Percentiles rank a stretch among this genome's conserved stretches.
These are phyloP conservation scores for Papilio aristodemus DNA, from an alignment of 1,140 invertebrate species.

Conservation along the genomic window DNA sequence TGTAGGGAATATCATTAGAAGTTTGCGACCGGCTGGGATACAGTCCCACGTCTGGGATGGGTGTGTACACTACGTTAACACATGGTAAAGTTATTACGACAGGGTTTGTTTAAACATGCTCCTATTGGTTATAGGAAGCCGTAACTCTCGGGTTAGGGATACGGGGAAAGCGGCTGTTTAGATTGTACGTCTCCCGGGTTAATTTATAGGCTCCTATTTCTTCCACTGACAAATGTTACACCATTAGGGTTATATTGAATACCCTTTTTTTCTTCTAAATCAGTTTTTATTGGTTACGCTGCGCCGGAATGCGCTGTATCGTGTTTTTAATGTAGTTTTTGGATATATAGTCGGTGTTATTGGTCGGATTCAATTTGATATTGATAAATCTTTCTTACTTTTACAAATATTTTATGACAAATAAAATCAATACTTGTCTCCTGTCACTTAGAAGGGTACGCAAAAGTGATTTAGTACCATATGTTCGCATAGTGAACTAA, in stretches of 20 bases:
- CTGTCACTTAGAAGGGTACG: no score
- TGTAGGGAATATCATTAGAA: neutral
- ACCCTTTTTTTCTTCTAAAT: constrained; percentile 20
- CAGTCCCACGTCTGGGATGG: neutral
- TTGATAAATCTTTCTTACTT: no score
- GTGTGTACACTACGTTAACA: constrained; percentile 22
- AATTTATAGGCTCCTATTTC: constrained; percentile 29
- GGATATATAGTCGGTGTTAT: neutral
- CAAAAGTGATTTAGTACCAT: no score
- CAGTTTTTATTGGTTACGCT: constrained; percentile 27
- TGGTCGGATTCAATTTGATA: constrained; percentile 1
- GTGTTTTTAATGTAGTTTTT: constrained; percentile 17
- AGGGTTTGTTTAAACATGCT: constrained; percentile 16
- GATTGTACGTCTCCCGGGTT: constrained; percentile 18
- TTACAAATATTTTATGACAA: no score
- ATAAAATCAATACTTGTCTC: no score
- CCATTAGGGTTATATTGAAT: constrained; percentile 23
- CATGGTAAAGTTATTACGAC: constrained; percentile 28
- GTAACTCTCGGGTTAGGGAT: constrained; percentile 29
- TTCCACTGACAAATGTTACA: constrained; percentile 22
- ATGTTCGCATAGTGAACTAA: no score
- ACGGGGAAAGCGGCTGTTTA: constrained; percentile 30
- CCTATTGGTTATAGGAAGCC: constrained; percentile 33
- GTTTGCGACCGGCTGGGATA: neutral
- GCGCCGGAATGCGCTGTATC: neutral